These are phyloP conservation scores for Clupea harengus DNA, from an alignment of 2,113 vertebrate species.

Conservation along the genomic window DNA sequence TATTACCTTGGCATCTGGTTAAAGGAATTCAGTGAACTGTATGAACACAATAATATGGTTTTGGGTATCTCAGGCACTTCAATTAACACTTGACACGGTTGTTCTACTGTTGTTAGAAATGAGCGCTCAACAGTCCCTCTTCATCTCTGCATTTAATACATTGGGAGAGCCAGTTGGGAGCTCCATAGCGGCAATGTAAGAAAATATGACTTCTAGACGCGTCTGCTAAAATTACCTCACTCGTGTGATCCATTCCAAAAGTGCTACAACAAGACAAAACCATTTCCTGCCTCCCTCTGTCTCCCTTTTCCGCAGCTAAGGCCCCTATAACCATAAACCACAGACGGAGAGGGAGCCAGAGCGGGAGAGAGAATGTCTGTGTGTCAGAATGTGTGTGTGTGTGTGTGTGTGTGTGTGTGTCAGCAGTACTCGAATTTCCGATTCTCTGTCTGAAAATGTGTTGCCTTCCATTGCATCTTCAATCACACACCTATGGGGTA, in stretches of 20 bases:
- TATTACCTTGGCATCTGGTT: not conserved
- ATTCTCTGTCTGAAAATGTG: not conserved
- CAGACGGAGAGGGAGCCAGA: conserved; percentile 55
- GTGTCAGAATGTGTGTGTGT: not conserved
- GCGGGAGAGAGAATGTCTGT: conserved; percentile 24
- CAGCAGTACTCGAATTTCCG: not conserved
- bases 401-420: not conserved
- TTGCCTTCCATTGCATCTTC: not conserved
- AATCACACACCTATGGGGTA: not conserved
- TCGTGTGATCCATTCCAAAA: conserved; percentile 41
- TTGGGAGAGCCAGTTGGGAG: not conserved
- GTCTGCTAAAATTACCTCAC: not conserved
- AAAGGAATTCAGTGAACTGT: not conserved
- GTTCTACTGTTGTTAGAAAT: not conserved
- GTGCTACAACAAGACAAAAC: conserved; percentile 55
- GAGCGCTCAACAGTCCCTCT: not conserved
- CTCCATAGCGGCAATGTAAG: not conserved
- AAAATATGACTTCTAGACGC: not conserved
- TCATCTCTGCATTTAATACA: not conserved
- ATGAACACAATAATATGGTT: not conserved
- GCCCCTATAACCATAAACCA: conserved; percentile 51
- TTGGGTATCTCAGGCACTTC: not conserved
- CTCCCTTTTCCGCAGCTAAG: conserved; percentile 54
- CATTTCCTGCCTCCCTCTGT: conserved; percentile 62
- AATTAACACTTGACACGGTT: not conserved